A percentile compares a stretch with the other conserved stretches of the same genome.
phyloP scores from a whole-genome alignment of 2,113 vertebrate genomes.

The human (Homo sapiens) region DNA sequence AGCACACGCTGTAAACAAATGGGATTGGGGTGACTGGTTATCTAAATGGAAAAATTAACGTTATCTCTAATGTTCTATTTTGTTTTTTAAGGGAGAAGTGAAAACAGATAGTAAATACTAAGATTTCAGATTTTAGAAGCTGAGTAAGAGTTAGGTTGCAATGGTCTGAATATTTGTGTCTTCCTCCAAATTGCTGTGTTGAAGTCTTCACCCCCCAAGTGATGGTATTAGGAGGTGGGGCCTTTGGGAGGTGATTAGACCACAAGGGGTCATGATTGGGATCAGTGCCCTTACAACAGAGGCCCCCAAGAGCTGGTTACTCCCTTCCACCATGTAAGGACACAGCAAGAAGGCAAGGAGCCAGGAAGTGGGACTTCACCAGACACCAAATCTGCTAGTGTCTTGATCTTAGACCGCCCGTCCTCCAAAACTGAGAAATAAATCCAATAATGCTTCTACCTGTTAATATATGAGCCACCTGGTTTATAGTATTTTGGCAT shows the following conservation, averaged over 20 bases:
- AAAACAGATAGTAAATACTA: neutral
- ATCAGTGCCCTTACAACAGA: neutral
- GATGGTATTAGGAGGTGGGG: neutral
- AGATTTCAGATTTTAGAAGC: neutral
- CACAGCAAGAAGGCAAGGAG: neutral
- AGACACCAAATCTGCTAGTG: neutral
- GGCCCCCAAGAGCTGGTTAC: neutral
- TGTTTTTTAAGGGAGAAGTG: neutral
- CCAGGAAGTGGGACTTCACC: neutral
- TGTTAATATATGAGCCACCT: neutral
- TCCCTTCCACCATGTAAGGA: neutral
- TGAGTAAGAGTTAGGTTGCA: neutral
- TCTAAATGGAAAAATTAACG: neutral
- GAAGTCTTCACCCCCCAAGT: neutral
- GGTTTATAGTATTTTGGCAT: neutral
- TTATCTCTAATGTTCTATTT: neutral
- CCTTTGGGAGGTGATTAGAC: neutral
- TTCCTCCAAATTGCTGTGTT: neutral
- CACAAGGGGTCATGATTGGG: neutral
- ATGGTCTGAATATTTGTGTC: neutral
- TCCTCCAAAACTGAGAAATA: neutral
- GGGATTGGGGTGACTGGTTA: neutral
- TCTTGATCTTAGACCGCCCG: neutral
- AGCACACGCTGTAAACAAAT: neutral
- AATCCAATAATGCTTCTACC: neutral